Evolutionary conservation across 2,797 vertebrate genomes (phyloP).

Genomic region (Hyperoplus immaculatus): DNA sequence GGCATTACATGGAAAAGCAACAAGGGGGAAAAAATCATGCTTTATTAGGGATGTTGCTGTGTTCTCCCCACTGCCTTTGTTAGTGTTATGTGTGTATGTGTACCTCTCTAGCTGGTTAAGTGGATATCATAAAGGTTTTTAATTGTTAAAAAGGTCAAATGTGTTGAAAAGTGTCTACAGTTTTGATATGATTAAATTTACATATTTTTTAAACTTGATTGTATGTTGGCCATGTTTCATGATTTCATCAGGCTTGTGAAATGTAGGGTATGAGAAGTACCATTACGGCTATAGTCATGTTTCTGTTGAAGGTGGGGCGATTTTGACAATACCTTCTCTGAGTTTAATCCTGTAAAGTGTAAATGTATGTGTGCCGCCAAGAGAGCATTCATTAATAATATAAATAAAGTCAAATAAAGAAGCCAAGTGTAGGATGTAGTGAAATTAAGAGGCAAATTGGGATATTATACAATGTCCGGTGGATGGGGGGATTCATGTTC

Average conservation of each 20-base stretch:
- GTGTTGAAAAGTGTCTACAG: too few relatives aligned
- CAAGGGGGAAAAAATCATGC: not conserved
- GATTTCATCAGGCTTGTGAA: too few relatives aligned
- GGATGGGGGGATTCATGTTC: not conserved
- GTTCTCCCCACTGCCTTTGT: not conserved
- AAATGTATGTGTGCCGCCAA: not conserved
- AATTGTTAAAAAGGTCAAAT: too few relatives aligned
- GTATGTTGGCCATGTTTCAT: too few relatives aligned
- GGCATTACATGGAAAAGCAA: not conserved
- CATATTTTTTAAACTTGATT: too few relatives aligned
- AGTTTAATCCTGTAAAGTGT: too few relatives aligned
- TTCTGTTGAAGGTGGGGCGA: too few relatives aligned
- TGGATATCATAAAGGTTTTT: not conserved
- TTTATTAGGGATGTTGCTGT: not conserved
- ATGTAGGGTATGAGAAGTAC: too few relatives aligned
- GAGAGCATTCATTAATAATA: not conserved
- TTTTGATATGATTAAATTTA: too few relatives aligned
- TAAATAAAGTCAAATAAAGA: not conserved
- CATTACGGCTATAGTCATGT: too few relatives aligned
- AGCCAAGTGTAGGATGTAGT: not conserved
- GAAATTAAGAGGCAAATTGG: constrained; percentile 4
- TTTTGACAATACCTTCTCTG: too few relatives aligned
- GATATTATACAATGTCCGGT: not conserved
- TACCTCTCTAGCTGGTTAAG: not conserved
- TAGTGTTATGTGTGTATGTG: not conserved